Evolutionary conservation across 2,888 invertebrate species (phyloP).

Genomic region (Drosophila atroscutellata): DNA sequence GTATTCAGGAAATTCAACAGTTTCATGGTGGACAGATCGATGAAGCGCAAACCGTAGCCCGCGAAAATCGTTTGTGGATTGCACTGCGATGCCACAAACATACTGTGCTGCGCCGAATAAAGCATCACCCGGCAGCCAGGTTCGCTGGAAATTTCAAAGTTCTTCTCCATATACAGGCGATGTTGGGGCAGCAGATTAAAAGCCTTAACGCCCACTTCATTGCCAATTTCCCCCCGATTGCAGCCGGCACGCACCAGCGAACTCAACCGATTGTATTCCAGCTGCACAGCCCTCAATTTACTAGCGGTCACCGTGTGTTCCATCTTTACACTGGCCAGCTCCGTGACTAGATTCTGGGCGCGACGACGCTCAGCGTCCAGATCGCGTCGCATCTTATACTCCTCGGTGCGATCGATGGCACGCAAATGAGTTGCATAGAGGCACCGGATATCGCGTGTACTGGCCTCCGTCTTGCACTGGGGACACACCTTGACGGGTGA

Average conservation of each 20-base stretch:
- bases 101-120: conserved; percentile 88
- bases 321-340: conserved; percentile 86
- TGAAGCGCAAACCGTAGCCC: conserved; percentile 92
- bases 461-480: conserved; percentile 92
- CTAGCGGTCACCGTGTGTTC: conserved; percentile 62
- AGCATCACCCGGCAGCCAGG: conserved; percentile 93
- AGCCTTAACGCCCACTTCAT: conserved; percentile 10
- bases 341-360: conserved; percentile 87
- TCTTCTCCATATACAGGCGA: conserved; percentile 87
- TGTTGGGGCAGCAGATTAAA: conserved; percentile 42
- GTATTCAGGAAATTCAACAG: conserved; percentile 89
- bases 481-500: conserved; percentile 89
- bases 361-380: conserved; percentile 87
- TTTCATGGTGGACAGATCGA: conserved; percentile 88
- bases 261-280: conserved; percentile 74
- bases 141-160: conserved; percentile 88
- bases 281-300: conserved; percentile 66
- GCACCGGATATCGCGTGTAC: conserved; percentile 89
- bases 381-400: conserved; percentile 88
- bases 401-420: conserved; percentile 92
- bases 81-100: conserved; percentile 91
- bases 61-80: conserved; percentile 90
- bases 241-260: conserved; percentile 58
- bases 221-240: conserved; percentile 33
- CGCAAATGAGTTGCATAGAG: conserved; percentile 92